A percentile compares a stretch with the other conserved stretches of the same genome.
These are phyloP conservation scores for Python bivittatus DNA, from an alignment of 2,113 vertebrate species.

Conservation along the genomic window DNA sequence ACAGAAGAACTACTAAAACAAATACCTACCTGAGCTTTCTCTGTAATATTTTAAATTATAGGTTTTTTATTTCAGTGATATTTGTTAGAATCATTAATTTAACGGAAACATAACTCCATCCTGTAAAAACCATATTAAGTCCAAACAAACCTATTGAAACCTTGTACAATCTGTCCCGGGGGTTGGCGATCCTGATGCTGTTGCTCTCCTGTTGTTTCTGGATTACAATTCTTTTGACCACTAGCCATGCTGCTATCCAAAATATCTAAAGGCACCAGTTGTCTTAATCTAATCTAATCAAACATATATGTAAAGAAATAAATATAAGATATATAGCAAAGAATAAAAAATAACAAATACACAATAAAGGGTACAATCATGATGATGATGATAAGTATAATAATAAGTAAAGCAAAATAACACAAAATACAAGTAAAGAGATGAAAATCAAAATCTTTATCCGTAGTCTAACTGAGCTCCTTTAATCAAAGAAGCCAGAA, in stretches of 20 bases:
- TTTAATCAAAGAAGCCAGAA: neutral
- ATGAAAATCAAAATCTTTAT: neutral
- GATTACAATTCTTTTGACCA: neutral
- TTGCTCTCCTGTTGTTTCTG: neutral
- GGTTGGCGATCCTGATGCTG: neutral
- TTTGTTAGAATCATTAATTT: neutral
- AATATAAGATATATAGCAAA: too few relatives aligned
- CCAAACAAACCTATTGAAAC: neutral
- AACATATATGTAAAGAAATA: too few relatives aligned
- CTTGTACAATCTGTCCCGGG: neutral
- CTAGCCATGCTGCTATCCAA: neutral
- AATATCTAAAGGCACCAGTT: neutral
- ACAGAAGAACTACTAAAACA: neutral
- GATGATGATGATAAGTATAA: too few relatives aligned
- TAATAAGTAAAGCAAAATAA: too few relatives aligned
- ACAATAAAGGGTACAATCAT: too few relatives aligned
- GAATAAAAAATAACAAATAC: too few relatives aligned
- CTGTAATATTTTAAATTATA: slow-evolving; percentile 1
- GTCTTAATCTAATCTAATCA: neutral
- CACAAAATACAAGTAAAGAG: neutral
- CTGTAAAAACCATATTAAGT: neutral
- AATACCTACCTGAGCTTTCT: neutral
- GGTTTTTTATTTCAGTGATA: neutral
- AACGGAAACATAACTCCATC: neutral
- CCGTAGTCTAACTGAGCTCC: neutral